A percentile compares a stretch with the other conserved stretches of the same genome.
Evolutionary conservation across 2,797 vertebrate genomes (phyloP).

Genomic region (Pipistrellus nathusii): DNA sequence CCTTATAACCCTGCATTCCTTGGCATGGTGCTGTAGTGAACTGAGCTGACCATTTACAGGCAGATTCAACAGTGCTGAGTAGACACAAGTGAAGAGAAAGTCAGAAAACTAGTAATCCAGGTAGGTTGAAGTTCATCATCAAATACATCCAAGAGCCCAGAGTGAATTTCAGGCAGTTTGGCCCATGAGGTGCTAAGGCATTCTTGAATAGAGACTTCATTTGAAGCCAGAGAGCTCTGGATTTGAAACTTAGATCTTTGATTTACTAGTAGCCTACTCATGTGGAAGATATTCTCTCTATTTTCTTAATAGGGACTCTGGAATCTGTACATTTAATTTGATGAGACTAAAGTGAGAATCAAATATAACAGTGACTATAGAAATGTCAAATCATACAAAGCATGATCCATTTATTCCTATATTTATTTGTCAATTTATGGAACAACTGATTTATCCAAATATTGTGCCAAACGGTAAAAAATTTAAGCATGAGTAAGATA

Average conservation of each 20-base stretch:
- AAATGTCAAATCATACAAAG: neutral
- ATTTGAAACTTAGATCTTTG: conserved; percentile 37
- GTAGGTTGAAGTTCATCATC: neutral
- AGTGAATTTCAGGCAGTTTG: neutral
- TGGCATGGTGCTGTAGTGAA: neutral
- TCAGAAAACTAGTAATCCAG: conserved; percentile 1
- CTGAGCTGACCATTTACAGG: neutral
- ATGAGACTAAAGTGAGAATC: neutral
- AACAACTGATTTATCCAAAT: neutral
- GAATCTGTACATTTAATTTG: neutral
- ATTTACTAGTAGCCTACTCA: neutral
- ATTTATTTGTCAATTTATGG: conserved; percentile 25
- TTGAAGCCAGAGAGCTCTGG: neutral
- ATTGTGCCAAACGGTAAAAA: neutral
- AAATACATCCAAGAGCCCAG: neutral
- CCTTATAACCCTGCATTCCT: neutral
- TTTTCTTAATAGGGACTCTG: neutral
- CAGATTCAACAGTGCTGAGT: neutral
- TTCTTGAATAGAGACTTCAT: neutral
- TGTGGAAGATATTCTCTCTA: neutral
- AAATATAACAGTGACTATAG: neutral
- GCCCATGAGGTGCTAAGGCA: neutral
- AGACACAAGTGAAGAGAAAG: neutral
- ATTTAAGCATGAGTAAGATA: neutral
- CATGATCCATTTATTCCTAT: neutral